A percentile compares a stretch with the other conserved stretches of the same genome.
phyloP scores from a whole-genome alignment of 2,113 vertebrate species.

The Elephantulus edwardii region DNA sequence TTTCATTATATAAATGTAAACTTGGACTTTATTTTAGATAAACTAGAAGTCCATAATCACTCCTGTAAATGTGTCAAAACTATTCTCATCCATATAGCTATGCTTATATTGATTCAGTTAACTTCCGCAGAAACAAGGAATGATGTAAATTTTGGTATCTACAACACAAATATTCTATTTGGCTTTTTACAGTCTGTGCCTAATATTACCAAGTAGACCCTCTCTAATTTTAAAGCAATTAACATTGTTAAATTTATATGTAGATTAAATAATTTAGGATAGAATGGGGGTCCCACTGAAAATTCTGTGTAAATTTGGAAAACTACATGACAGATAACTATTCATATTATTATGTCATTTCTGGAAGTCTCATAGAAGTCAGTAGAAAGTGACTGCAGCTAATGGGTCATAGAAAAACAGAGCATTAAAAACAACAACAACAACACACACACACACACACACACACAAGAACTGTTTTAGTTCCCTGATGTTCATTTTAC shows the following conservation, averaged over 20 bases:
- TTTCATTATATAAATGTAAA: constrained; percentile 32
- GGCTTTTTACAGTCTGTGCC: neutral
- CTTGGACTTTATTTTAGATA: constrained; percentile 27
- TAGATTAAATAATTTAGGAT: too few species aligned
- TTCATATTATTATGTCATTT: neutral
- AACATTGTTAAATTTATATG: neutral
- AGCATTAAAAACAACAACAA: too few species aligned
- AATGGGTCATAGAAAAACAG: too few species aligned
- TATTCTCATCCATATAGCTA: neutral
- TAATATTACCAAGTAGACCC: neutral
- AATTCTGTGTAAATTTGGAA: neutral
- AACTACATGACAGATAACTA: neutral
- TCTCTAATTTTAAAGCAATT: neutral
- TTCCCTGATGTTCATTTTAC: neutral
- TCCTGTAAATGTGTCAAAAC: neutral
- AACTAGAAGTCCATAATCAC: constrained; percentile 12
- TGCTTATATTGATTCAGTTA: neutral
- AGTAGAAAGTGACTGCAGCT: neutral
- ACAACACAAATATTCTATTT: neutral
- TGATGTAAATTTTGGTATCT: neutral
- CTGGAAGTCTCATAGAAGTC: neutral
- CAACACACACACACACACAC: too few species aligned
- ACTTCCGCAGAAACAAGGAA: neutral
- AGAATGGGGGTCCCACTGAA: neutral
- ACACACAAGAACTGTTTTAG: neutral